Conservation (phyloP, 2,113 vertebrate genomes). For the Trichomycterus rosablanca region DNA sequence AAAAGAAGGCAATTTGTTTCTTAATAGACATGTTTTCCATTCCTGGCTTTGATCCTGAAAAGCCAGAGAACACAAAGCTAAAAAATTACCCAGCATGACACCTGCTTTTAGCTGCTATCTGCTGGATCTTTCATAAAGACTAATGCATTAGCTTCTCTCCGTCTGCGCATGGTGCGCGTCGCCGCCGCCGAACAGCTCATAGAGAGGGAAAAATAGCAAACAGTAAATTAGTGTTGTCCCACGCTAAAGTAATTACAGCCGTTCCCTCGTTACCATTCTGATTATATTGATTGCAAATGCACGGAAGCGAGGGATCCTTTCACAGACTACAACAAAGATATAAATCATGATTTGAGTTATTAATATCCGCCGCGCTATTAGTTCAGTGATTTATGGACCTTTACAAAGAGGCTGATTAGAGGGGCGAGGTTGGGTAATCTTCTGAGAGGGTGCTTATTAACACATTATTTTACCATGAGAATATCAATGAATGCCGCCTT, state of each 20-base stretch:
- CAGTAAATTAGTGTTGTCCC: slow-evolving; percentile 43
- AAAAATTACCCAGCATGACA: slow-evolving; percentile 1
- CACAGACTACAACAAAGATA: slow-evolving; percentile 54
- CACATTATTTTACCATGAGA: slow-evolving; percentile 51
- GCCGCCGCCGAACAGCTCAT: slow-evolving; percentile 9
- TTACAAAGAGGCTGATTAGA: slow-evolving; percentile 54
- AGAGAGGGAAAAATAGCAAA: slow-evolving; percentile 5
- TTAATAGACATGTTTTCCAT: slow-evolving; percentile 8
- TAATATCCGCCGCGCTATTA: slow-evolving; percentile 54
- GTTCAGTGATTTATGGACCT: slow-evolving; percentile 53
- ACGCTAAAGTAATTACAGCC: slow-evolving; percentile 46
- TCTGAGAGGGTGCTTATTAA: slow-evolving; percentile 52
- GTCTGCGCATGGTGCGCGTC: slow-evolving; percentile 37
- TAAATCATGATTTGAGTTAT: slow-evolving; percentile 56
- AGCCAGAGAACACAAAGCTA: neutral
- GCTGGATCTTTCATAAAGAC: slow-evolving; percentile 19
- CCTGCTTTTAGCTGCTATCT: slow-evolving; percentile 35
- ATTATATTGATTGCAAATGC: slow-evolving; percentile 53
- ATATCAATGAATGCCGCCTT: slow-evolving; percentile 45
- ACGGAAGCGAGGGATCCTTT: slow-evolving; percentile 46
- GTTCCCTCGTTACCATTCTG: slow-evolving; percentile 41
- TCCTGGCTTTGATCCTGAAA: neutral
- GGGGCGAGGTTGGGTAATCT: slow-evolving; percentile 48
- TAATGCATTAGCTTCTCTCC: slow-evolving; percentile 21
- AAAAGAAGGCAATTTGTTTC: neutral